Percentiles rank a stretch among this genome's conserved stretches.
Conservation (phyloP, 2,888 invertebrate genomes). For the Drosophila meridiana region DNA sequence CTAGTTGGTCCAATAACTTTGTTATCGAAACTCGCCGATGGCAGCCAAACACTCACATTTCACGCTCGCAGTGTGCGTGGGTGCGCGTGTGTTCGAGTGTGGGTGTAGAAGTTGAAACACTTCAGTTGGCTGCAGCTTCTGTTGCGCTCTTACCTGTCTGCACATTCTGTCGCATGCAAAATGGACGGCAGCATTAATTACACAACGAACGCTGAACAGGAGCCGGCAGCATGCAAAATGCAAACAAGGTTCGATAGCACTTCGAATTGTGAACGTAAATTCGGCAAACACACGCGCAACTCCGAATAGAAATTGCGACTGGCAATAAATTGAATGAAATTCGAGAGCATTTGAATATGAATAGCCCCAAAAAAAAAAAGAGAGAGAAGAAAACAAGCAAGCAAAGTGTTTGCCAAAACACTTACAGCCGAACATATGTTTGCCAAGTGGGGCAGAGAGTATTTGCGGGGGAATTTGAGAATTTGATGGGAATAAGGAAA, state of each 20-base stretch:
- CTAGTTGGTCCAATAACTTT: constrained; percentile 54
- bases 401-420: neutral
- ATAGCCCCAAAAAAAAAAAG: constrained; percentile 1
- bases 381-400: neutral
- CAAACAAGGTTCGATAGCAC: constrained; percentile 10
- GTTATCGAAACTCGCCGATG: constrained; percentile 42
- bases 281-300: neutral
- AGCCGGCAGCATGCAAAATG: constrained; percentile 1
- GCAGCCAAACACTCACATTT: constrained; percentile 29
- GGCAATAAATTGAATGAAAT: constrained; percentile 21
- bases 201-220: constrained; percentile 2
- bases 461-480: neutral
- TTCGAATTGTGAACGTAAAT: constrained; percentile 3
- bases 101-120: neutral
- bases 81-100: neutral
- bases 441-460: neutral
- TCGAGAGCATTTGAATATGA: constrained; percentile 12
- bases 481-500: neutral
- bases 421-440: constrained; percentile 5
- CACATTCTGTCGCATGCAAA: constrained; percentile 12
- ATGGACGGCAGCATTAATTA: constrained; percentile 36
- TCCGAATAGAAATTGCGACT: constrained; percentile 22
- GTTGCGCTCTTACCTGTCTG: constrained; percentile 17
- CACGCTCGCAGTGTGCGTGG: neutral
- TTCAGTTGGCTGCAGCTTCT: constrained; percentile 34